Conservation (phyloP, 2,113 vertebrate species). For the Castor canadensis region DNA sequence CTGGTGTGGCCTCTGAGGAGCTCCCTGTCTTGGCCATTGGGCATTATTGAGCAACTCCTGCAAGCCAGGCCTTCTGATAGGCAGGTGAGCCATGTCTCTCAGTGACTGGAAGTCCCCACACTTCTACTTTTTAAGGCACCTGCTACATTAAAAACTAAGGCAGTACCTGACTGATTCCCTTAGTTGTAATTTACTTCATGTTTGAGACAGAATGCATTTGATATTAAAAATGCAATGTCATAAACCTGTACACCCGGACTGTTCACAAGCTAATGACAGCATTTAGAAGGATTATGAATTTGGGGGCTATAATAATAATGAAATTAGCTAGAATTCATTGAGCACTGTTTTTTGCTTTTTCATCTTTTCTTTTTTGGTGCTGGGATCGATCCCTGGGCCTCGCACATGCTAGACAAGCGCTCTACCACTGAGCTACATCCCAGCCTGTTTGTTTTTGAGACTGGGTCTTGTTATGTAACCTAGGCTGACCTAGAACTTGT, state of each 20-base stretch:
- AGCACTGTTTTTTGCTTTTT: not conserved
- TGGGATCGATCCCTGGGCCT: too few species aligned
- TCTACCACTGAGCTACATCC: too few species aligned
- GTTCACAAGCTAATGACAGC: not conserved
- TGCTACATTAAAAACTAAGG: not conserved
- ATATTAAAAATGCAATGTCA: not conserved
- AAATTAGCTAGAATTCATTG: not conserved
- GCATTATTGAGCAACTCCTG: not conserved
- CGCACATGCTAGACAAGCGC: too few species aligned
- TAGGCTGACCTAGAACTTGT: too few species aligned
- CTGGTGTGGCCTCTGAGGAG: not conserved
- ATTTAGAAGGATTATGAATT: not conserved
- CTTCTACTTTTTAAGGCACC: not conserved
- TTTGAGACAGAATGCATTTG: not conserved
- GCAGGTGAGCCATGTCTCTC: fast-evolving
- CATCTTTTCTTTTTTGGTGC: too few species aligned
- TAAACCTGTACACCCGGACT: not conserved
- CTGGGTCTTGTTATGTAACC: too few species aligned
- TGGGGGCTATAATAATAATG: not conserved
- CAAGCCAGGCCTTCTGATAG: not conserved
- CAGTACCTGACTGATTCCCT: not conserved
- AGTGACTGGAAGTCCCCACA: not conserved
- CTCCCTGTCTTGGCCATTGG: not conserved
- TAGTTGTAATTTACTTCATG: not conserved
- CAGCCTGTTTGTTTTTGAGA: too few species aligned